These are phyloP conservation scores for Octonoba sinensis DNA, from an alignment of 2,888 invertebrate genomes.

Conservation along the genomic window DNA sequence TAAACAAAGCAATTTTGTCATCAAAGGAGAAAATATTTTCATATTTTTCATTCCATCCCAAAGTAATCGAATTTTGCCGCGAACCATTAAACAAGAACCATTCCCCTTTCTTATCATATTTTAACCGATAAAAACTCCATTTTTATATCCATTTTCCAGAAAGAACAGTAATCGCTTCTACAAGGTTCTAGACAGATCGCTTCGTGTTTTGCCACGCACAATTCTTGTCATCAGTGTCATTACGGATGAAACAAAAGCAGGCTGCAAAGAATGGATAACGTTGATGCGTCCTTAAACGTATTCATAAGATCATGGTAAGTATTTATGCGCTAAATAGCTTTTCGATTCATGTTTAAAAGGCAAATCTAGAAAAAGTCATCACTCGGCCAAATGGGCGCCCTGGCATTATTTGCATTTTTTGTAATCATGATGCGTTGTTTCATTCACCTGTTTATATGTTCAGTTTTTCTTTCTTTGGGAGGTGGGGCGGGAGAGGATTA, in stretches of 20 bases:
- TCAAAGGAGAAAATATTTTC: slow-evolving; percentile 2
- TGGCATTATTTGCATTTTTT: background rate
- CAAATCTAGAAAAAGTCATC: background rate
- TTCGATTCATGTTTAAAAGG: slow-evolving; percentile 17
- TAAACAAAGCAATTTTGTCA: slow-evolving; percentile 26
- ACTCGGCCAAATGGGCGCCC: background rate
- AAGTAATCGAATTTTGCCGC: slow-evolving; percentile 44
- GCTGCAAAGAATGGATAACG: background rate
- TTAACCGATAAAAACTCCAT: slow-evolving; percentile 32
- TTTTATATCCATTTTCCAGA: slow-evolving; percentile 15
- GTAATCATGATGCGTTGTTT: background rate
- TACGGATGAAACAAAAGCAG: slow-evolving; percentile 10
- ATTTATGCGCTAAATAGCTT: slow-evolving; percentile 37
- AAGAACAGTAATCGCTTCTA: slow-evolving; percentile 17
- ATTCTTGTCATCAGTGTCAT: slow-evolving; percentile 12
- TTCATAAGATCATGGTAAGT: slow-evolving; percentile 30
- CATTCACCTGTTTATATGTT: background rate
- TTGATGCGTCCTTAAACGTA: slow-evolving; percentile 16
- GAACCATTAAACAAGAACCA: slow-evolving; percentile 34
- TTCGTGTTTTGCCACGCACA: background rate
- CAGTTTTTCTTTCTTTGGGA: background rate
- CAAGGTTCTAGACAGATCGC: slow-evolving; percentile 11
- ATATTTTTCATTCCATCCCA: slow-evolving; percentile 10
- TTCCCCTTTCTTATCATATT: slow-evolving; percentile 28
- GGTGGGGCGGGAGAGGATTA: background rate